These are phyloP conservation scores for Cataglyphis altisquamis DNA, from an alignment of 2,888 invertebrate species.

Conservation along the genomic window DNA sequence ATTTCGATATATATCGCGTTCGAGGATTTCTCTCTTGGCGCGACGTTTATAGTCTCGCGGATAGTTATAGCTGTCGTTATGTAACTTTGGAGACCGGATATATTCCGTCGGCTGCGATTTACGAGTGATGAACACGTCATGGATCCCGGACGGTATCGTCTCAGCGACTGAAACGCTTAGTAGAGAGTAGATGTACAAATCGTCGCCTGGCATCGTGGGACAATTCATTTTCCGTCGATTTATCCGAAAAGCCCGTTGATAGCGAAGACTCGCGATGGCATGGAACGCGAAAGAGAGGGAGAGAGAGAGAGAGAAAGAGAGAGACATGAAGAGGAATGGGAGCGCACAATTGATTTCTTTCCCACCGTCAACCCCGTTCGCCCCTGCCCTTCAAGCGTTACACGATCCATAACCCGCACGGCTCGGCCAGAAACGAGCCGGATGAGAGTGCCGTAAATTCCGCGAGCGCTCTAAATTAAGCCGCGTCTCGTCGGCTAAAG, in stretches of 20 bases:
- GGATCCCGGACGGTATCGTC: conserved; percentile 53
- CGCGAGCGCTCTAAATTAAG: conserved; percentile 70
- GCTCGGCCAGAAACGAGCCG: conserved; percentile 44
- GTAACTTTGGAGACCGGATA: conserved; percentile 39
- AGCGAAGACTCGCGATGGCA: conserved; percentile 58
- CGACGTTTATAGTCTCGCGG: neutral
- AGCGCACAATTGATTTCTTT: conserved; percentile 72
- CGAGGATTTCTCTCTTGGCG: conserved; percentile 13
- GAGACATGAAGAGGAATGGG: neutral
- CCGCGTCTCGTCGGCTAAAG: conserved; percentile 61
- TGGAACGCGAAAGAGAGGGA: conserved; percentile 1
- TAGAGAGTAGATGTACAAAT: conserved; percentile 36
- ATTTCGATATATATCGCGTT: neutral
- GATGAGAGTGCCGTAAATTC: conserved; percentile 65
- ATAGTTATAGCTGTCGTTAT: conserved; percentile 38
- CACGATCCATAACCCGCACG: conserved; percentile 71
- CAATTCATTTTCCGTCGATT: conserved; percentile 69
- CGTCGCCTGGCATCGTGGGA: conserved; percentile 45
- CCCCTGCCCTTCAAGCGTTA: conserved; percentile 66
- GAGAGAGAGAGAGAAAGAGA: neutral
- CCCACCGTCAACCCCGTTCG: conserved; percentile 54
- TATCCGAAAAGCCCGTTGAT: conserved; percentile 63
- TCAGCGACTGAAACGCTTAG: conserved; percentile 8
- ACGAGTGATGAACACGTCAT: conserved; percentile 59
- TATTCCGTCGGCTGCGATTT: conserved; percentile 38